Evolutionary conservation across 2,888 invertebrate genomes (phyloP).

Genomic region (Andricus curvator): DNA sequence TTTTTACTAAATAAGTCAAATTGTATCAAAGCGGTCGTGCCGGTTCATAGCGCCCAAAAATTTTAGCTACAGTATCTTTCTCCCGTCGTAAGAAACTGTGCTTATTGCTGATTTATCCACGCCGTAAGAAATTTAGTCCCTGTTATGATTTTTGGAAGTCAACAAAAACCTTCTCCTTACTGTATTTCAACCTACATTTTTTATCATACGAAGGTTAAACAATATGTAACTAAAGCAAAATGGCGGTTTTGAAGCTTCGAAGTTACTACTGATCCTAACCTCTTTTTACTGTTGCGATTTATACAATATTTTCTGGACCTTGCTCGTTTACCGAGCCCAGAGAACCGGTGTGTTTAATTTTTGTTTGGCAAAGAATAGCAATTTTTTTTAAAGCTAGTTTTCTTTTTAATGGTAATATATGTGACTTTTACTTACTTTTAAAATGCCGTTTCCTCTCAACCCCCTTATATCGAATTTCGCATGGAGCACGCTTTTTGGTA

Average conservation of each 20-base stretch:
- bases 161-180: neutral
- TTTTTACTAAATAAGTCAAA: neutral
- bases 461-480: no score
- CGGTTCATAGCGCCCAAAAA: neutral
- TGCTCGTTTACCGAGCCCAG: neutral
- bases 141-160: neutral
- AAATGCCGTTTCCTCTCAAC: neutral
- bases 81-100: neutral
- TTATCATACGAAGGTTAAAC: neutral
- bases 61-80: neutral
- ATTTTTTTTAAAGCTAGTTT: neutral
- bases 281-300: neutral
- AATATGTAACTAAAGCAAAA: conserved; percentile 27
- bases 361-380: neutral
- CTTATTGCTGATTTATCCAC: neutral
- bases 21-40: neutral
- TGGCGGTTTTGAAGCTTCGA: conserved; percentile 21
- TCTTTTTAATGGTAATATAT: neutral
- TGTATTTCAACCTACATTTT: neutral
- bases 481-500: no score
- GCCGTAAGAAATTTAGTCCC: neutral
- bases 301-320: neutral
- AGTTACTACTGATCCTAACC: conserved; percentile 24
- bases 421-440: neutral
- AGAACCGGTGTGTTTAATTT: neutral